Percentiles rank a stretch among this genome's conserved stretches.
Conservation (phyloP, 2,888 invertebrate genomes). For the Thymelicus sylvestris region DNA sequence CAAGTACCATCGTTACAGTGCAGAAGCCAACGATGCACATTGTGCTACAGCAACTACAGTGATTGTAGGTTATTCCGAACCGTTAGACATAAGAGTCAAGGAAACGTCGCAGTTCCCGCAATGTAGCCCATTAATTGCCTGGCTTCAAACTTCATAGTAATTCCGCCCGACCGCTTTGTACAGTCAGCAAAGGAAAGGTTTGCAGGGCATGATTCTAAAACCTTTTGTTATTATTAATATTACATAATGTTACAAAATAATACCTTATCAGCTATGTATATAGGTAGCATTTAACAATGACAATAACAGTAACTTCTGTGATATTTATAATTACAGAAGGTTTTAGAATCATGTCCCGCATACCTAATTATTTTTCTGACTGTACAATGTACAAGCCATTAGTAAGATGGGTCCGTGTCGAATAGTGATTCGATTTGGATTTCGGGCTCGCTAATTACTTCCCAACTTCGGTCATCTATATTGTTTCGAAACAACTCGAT, state of each 20-base stretch:
- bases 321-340: no score
- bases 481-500: conserved; percentile 18
- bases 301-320: no score
- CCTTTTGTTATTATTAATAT: no score
- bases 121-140: conserved; percentile 33
- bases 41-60: conserved; percentile 18
- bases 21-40: conserved; percentile 17
- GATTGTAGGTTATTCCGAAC: conserved; percentile 26
- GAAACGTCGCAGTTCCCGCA: conserved; percentile 19
- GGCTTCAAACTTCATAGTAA: conserved; percentile 36
- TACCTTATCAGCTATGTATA: no score
- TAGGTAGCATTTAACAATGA: no score
- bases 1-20: conserved; percentile 11
- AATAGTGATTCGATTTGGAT: conserved; percentile 47
- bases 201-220: no score
- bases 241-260: no score
- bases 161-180: conserved; percentile 34
- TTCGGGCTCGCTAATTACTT: conserved; percentile 41
- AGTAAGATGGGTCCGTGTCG: conserved; percentile 41
- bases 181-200: not conserved
- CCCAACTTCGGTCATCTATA: conserved; percentile 29
- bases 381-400: conserved; percentile 24
- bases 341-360: no score
- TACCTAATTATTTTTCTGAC: no score
- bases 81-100: conserved; percentile 26